Evolutionary conservation across 2,888 invertebrate species (phyloP).

Genomic region (Hydropsyche betteni): DNA sequence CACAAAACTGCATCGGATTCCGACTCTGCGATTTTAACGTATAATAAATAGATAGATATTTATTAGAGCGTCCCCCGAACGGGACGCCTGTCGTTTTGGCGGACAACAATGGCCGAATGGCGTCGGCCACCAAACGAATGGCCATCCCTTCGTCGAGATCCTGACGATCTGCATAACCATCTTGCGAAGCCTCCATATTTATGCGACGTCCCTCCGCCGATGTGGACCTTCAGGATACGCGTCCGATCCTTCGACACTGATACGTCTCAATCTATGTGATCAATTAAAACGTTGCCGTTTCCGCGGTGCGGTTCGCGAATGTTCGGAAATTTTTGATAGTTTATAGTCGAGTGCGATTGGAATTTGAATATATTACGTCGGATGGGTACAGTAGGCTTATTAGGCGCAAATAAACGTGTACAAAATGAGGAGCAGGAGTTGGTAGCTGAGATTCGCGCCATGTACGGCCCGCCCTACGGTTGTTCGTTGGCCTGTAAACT

Average conservation of each 20-base stretch:
- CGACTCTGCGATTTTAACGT: slow-evolving; percentile 43
- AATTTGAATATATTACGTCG: no score
- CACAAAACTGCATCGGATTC: no score
- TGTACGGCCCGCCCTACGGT: slow-evolving; percentile 23
- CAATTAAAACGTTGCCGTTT: no score
- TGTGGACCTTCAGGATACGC: no score
- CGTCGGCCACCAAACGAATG: slow-evolving; percentile 5
- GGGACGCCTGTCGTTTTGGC: slow-evolving; percentile 34
- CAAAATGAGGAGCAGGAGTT: slow-evolving; percentile 2
- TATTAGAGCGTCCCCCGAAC: slow-evolving; percentile 40
- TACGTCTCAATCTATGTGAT: no score
- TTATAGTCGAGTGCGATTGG: no score
- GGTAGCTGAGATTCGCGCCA: slow-evolving; percentile 27
- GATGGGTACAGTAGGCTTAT: background rate
- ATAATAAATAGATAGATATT: slow-evolving; percentile 46
- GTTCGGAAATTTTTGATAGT: no score
- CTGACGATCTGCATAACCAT: slow-evolving; percentile 8
- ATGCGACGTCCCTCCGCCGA: no score
- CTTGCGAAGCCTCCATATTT: no score
- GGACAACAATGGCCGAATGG: slow-evolving; percentile 28
- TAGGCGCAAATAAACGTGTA: slow-evolving; percentile 11
- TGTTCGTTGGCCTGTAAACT: slow-evolving; percentile 9
- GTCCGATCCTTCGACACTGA: no score
- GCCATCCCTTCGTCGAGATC: slow-evolving; percentile 17
- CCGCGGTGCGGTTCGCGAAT: no score